Evolutionary conservation across 2,888 invertebrate species (phyloP), one percentile per base, ranked within the genome.

Genomic region (Apotomis betuletana): DNA sequence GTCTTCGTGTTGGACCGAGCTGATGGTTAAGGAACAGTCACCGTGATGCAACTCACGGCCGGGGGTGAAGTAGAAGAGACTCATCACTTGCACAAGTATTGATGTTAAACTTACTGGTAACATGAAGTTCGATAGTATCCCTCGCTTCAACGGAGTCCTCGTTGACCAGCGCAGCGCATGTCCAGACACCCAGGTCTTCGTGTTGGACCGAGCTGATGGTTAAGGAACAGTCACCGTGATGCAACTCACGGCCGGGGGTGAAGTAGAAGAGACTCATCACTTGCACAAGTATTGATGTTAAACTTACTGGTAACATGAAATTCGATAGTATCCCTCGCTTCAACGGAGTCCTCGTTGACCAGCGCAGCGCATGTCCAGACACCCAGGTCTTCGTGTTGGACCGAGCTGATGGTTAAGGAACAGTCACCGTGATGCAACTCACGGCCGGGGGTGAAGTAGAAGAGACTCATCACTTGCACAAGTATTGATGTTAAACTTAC

Each of bases 341-440:
- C 93, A 12, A 78, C 54, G 2, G 74, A 46, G 0, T 86, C 82
- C n/a, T n/a, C 83, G 36, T 87, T 83, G 12, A 93, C 79, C 9
- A 89, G 74, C 0, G 87, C 92, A 0, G 90, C 93, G 68, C 94
- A 94, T 0, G 87, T 90, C 94, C 94, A 94, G 15, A 78, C 77
- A 1, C 94, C 94, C 8, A 87, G 72, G 73, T 94, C n/a, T 6
- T 90, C 87, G 0, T 75, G 76, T 12, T 70, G 49, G 0, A 92
- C 85, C 0, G 84, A 78, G 5, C 76, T 80, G 51, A 94, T 91
- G 13, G 85, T 90, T 44, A 94, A 76, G 0, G 93, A 91, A 77
- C 94, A 94, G 74, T 92, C 93, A 0, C 94, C 94, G 38, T 86
- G 81, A 74, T 87, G 81, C 69, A 93, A 76, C 41, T 83, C 78